Evolutionary conservation across 2,888 invertebrate species (phyloP).

Genomic region (Oscheius sp.): DNA sequence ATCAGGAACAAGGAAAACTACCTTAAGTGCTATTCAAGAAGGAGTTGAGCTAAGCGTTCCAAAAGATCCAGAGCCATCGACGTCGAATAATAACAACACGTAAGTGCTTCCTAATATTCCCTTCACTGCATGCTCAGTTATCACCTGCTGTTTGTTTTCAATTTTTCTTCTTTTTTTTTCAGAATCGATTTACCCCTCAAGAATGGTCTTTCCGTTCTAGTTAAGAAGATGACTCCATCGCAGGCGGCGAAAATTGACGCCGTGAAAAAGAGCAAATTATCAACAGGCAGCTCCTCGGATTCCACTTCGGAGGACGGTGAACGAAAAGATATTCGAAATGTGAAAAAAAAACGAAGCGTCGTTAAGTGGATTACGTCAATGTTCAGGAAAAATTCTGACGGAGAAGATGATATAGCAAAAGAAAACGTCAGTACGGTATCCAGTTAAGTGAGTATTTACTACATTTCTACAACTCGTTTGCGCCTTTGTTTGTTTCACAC

Average conservation of each 20-base stretch:
- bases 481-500: background rate
- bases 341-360: constrained; percentile 40
- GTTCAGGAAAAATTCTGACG: constrained; percentile 36
- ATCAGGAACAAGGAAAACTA: constrained; percentile 43
- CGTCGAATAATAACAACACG: background rate
- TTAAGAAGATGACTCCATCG: constrained; percentile 30
- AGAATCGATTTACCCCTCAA: background rate
- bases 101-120: background rate
- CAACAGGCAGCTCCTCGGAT: constrained; percentile 10
- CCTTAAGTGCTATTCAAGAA: constrained; percentile 58
- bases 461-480: background rate
- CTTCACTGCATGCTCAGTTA: background rate
- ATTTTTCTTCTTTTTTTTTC: background rate
- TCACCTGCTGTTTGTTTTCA: background rate
- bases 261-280: constrained; percentile 19
- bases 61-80: constrained; percentile 11
- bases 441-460: constrained; percentile 33
- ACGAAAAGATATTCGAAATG: constrained; percentile 35
- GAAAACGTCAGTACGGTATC: constrained; percentile 47
- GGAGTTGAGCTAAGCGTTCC: constrained; percentile 50
- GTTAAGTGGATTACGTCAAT: constrained; percentile 48
- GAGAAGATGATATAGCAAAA: constrained; percentile 18
- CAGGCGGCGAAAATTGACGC: constrained; percentile 30
- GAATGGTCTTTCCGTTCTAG: constrained; percentile 16
- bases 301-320: constrained; percentile 29